Percentiles rank a stretch among this genome's conserved stretches.
These are phyloP conservation scores for Astur gentilis DNA, from an alignment of 2,113 vertebrate species.

Conservation along the genomic window DNA sequence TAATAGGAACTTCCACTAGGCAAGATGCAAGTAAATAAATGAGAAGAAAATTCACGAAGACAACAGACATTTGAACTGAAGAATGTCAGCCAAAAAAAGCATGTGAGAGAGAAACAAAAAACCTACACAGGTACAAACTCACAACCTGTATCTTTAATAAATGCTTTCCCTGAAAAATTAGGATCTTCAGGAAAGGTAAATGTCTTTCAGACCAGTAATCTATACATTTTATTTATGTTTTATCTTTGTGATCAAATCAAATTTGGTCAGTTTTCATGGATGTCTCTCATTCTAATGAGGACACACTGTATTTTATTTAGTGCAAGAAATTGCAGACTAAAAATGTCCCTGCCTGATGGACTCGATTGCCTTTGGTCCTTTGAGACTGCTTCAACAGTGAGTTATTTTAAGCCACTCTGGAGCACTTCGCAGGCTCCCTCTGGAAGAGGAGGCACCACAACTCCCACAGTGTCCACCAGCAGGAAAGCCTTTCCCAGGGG, in stretches of 20 bases:
- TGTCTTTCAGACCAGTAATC: neutral
- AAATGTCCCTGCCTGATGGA: neutral
- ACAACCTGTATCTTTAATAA: neutral
- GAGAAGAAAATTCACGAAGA: neutral
- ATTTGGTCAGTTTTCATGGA: neutral
- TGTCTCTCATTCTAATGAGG: neutral
- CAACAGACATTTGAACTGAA: neutral
- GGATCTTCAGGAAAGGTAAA: neutral
- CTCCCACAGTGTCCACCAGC: neutral
- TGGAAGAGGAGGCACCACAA: neutral
- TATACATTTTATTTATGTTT: neutral
- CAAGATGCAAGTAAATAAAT: neutral
- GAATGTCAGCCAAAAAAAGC: neutral
- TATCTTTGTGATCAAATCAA: neutral
- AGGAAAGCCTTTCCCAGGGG: neutral
- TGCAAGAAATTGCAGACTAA: neutral
- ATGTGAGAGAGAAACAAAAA: neutral
- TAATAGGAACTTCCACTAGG: neutral
- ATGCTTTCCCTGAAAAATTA: neutral
- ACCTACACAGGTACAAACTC: neutral
- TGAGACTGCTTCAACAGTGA: neutral
- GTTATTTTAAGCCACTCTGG: neutral
- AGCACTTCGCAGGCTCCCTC: neutral
- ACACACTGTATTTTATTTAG: neutral
- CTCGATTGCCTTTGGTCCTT: neutral